Evolutionary conservation across 2,797 vertebrate species (phyloP), one percentile per base, ranked within the genome.

Genomic region (Lagocephalus sceleratus): DNA sequence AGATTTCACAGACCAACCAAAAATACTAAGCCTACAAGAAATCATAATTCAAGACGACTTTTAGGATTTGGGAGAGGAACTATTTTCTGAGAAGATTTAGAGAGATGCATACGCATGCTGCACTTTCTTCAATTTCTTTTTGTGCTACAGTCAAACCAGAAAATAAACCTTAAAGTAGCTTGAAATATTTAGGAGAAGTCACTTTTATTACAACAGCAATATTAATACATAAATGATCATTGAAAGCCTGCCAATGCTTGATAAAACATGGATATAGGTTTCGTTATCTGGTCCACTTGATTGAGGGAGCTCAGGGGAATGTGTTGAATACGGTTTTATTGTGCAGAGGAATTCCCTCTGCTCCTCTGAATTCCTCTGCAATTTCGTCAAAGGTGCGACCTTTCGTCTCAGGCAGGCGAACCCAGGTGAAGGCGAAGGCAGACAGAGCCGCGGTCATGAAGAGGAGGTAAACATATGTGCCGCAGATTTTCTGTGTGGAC

Each of bases 341-440:
- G 56, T 88, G 74, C 48, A 92, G 47, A 15, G 79, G 81, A 49
- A 91, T 89, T 29, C 69, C 73, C 12, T 91, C 87, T 0, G 85
- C 65, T 44, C 86, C 85, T 25, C 81, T 71, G 66, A 92, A 90
- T 59, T 82, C 84, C 11, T 81, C 82, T 0, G 86, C 78, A 3
- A 90, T 90, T 58, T 90, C 84, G 5, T 88, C 84, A 16, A 90
- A 92, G 0, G 83, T 89, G 8, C 91, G 83, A 0, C 90, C 89
- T 57, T 84, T 90, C 3, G 91, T 92, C 75, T 92, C 91, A 0
- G 90, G 91, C 15, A 92, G 80, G 48, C 79, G 83, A 22, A 86
- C 25, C 79, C 87, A 83, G 7, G 68, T 88, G 63, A 85, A 82
- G 51, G 55, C 16, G 70, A 88, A 85, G 47, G 88, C 80, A 3